phyloP scores from a whole-genome alignment of 2,797 vertebrate genomes.

The Vipera latastei region DNA sequence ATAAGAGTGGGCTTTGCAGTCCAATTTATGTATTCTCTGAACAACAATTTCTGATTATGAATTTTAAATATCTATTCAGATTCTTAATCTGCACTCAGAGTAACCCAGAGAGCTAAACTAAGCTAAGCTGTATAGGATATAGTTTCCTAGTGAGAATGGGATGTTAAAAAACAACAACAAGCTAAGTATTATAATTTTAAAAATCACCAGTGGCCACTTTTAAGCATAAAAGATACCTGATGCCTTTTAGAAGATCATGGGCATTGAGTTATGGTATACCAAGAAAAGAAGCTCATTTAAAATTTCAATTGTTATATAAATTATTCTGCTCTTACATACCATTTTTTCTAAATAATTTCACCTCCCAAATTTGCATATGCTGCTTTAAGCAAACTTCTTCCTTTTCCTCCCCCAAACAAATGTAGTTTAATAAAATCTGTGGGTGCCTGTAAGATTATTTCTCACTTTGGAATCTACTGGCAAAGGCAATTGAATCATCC shows the following conservation, averaged over 20 bases:
- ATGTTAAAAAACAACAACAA: background rate
- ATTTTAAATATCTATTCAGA: conserved; percentile 70
- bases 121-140: conserved; percentile 32
- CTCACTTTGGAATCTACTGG: background rate
- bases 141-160: conserved; percentile 36
- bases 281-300: background rate
- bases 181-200: conserved; percentile 11
- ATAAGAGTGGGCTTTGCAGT: conserved; percentile 61
- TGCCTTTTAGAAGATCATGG: background rate
- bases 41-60: conserved; percentile 67
- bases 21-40: conserved; percentile 66
- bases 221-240: background rate
- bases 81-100: conserved; percentile 60
- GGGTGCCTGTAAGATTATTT: conserved; percentile 17
- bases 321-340: background rate
- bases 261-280: conserved; percentile 18
- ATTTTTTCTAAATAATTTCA: conserved; percentile 20
- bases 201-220: conserved; percentile 23
- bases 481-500: background rate
- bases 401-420: conserved; percentile 5
- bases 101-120: conserved; percentile 52
- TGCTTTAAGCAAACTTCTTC: conserved; percentile 8
- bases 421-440: background rate
- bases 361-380: conserved; percentile 12
- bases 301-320: conserved; percentile 15